Percentiles rank a stretch among this genome's conserved stretches.
Evolutionary conservation across 1,140 invertebrate genomes (phyloP).

Genomic region (Mercenaria mercenaria): DNA sequence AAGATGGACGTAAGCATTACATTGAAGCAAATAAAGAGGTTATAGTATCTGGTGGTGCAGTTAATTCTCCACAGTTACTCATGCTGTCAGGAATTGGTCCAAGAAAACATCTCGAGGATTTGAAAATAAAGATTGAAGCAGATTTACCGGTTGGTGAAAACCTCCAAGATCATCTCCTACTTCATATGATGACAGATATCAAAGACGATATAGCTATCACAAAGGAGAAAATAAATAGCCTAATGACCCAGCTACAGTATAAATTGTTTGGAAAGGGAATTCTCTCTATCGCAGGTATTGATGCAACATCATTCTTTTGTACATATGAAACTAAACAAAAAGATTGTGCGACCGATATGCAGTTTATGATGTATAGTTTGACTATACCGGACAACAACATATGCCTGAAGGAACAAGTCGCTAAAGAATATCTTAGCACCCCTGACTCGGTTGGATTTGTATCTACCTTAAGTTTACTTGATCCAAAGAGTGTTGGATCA

Average conservation of each 20-base stretch:
- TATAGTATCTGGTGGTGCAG: slow-evolving; percentile 92
- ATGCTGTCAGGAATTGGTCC: slow-evolving; percentile 97
- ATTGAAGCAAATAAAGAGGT: slow-evolving; percentile 93
- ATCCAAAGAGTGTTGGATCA: slow-evolving; percentile 79
- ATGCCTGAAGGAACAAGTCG: slow-evolving; percentile 35
- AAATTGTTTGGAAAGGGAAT: slow-evolving; percentile 71
- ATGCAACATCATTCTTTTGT: slow-evolving; percentile 11
- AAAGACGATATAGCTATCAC: slow-evolving; percentile 63
- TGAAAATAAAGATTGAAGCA: slow-evolving; percentile 74
- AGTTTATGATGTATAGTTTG: slow-evolving; percentile 27
- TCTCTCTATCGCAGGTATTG: neutral
- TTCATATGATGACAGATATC: slow-evolving; percentile 61
- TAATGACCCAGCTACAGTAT: slow-evolving; percentile 69
- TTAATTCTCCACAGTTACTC: slow-evolving; percentile 95
- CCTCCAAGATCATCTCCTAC: slow-evolving; percentile 90
- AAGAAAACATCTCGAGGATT: slow-evolving; percentile 70
- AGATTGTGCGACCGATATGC: slow-evolving; percentile 45
- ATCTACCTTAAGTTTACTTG: slow-evolving; percentile 30
- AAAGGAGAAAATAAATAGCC: slow-evolving; percentile 50
- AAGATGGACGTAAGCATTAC: slow-evolving; percentile 85
- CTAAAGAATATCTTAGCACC: neutral
- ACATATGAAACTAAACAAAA: slow-evolving; percentile 28
- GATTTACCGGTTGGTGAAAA: slow-evolving; percentile 95
- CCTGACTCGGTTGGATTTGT: neutral
- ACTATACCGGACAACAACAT: neutral